A percentile compares a stretch with the other conserved stretches of the same genome.
phyloP scores from a whole-genome alignment of 2,113 vertebrate species.

The Lophotis ruficrista region DNA sequence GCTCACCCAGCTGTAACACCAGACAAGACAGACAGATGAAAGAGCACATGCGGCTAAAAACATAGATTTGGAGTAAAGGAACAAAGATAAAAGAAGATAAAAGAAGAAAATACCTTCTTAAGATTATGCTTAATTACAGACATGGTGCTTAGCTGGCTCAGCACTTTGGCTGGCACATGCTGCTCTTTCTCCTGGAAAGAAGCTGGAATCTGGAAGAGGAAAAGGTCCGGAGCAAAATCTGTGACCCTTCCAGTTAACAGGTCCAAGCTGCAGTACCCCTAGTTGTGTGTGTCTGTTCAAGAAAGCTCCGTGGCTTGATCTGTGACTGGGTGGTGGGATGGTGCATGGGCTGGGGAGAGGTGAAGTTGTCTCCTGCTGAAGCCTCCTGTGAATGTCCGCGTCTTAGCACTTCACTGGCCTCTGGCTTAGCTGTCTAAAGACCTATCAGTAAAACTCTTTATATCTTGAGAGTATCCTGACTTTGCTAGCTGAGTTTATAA shows the following conservation, averaged over 20 bases:
- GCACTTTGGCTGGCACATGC: not conserved
- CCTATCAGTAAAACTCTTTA: not conserved
- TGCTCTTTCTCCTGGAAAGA: not conserved
- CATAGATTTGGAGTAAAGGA: not conserved
- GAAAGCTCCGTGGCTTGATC: not conserved
- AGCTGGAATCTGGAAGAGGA: not conserved
- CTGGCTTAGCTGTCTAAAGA: not conserved
- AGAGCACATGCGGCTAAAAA: not conserved
- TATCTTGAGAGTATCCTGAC: not conserved
- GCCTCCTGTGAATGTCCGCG: not conserved
- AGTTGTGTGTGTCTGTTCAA: not conserved
- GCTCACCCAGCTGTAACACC: not conserved
- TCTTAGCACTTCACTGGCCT: not conserved
- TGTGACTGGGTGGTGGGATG: not conserved
- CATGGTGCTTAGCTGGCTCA: not conserved
- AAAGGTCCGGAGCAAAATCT: not conserved
- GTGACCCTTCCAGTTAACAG: not conserved
- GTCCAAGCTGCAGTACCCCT: not conserved
- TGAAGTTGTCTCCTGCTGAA: not conserved
- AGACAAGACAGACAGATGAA: not conserved
- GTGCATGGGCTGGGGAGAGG: not conserved
- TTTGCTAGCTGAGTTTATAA: not conserved
- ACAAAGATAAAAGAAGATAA: not conserved
- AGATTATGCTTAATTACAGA: not conserved
- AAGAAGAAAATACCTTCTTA: not conserved